Base-by-base conservation (phyloP, 2,113 vertebrate genomes). In the Salminus brasiliensis region DNA sequence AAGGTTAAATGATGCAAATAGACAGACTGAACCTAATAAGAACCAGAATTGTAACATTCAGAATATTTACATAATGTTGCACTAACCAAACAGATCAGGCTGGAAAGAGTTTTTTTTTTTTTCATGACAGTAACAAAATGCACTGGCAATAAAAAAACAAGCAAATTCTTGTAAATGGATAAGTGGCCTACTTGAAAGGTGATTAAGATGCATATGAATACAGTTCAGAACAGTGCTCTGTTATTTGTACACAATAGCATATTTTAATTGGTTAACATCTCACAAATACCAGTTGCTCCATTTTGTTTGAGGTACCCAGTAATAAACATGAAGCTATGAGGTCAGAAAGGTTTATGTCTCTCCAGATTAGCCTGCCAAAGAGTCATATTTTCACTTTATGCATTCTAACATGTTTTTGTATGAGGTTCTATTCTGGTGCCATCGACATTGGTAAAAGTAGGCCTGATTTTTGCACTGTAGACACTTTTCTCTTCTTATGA, bases 381-480 rank as follows among this genome's bases (percentile, higher is more conserved):
- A 62, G 30, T 75, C 57, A 18, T 76, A 72, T 80, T 81, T 74
- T 55, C 65, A 77, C 45, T 76, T 75, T 27, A 66, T 32, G 60
- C 2, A 80, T 73, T 13, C 23, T 67, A 36, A 21, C 62, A 39
- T 78, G 65, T 52, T 79, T 85, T 55, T 81, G 65, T 57, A 39
- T 67, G 23, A 75, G 23, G 41, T 13, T 68, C 49, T 27, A 30
- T 49, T 76, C 72, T 49, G 41, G 29, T 60, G 18, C 34, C 60
- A n/a, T 11, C 34, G 59, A 60, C 27, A 66, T 78, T 78, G 68
- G 74, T 73, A 78, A 73, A 84, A 85, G 55, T 73, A 55, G 41
- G 23, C 23, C 39, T 60, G 76, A 76, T 79, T 87, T 85, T 74
- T 87, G 74, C 86, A 82, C 80, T 60, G 45, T 68, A 76, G 77